Conservation (phyloP, 2,888 invertebrate genomes). For the Entomobrya proxima region DNA sequence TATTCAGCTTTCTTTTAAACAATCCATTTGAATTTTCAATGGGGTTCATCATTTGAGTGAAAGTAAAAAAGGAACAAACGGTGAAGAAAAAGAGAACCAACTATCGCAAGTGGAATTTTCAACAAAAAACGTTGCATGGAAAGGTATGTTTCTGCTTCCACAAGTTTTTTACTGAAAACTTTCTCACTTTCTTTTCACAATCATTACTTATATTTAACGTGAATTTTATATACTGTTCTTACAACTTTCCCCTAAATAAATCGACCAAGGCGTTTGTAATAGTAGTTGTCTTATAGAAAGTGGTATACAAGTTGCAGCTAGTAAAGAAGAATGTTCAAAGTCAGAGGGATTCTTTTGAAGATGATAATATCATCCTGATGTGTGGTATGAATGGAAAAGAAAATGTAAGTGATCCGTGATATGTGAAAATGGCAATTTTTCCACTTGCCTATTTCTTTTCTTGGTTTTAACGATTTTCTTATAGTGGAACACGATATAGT, state of each 20-base stretch:
- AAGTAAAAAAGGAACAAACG: constrained; percentile 1
- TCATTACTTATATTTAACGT: constrained; percentile 60
- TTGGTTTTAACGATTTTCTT: constrained; percentile 28
- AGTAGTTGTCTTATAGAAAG: too few relatives aligned
- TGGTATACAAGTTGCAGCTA: background rate
- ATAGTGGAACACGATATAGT: background rate
- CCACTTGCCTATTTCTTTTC: constrained; percentile 35
- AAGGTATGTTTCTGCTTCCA: constrained; percentile 37
- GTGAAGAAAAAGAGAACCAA: background rate
- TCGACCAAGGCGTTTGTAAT: background rate
- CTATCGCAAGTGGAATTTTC: background rate
- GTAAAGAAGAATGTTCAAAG: constrained; percentile 15
- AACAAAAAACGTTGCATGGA: background rate
- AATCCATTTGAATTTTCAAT: constrained; percentile 52
- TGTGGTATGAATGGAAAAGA: constrained; percentile 22
- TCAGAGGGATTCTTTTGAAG: constrained; percentile 19
- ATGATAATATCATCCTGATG: constrained; percentile 25
- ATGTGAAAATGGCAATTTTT: constrained; percentile 60
- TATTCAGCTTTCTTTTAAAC: constrained; percentile 13
- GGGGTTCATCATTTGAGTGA: constrained; percentile 19
- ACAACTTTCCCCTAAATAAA: background rate
- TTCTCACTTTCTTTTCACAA: constrained; percentile 31
- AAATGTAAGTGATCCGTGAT: constrained; percentile 57
- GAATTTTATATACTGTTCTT: constrained; percentile 45
- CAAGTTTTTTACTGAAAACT: constrained; percentile 1